Conservation (phyloP, 2,797 vertebrate species). For the Moxostoma hubbsi region DNA sequence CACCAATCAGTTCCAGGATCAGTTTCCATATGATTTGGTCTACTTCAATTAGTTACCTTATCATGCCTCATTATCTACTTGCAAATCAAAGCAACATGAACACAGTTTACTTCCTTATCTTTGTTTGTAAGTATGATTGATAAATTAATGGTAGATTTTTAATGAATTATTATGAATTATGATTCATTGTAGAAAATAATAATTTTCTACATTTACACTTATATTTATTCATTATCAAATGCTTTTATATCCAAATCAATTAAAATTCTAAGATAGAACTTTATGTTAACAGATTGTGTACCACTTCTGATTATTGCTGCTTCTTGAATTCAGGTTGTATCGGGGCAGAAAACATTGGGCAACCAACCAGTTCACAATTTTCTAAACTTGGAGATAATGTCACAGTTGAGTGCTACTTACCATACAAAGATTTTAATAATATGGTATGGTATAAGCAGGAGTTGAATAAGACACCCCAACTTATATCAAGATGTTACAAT, state of each 20-base stretch:
- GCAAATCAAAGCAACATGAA: conserved; percentile 11
- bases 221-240: background rate
- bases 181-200: too few relatives aligned
- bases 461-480: conserved; percentile 10
- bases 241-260: background rate
- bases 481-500: conserved; percentile 8
- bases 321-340: conserved; percentile 28
- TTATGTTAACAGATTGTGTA: background rate
- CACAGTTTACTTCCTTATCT: background rate
- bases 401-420: conserved; percentile 38
- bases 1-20: conserved; percentile 28
- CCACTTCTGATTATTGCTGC: background rate
- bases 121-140: conserved; percentile 32
- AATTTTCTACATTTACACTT: too few relatives aligned
- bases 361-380: conserved; percentile 16
- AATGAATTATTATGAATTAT: too few relatives aligned
- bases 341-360: background rate
- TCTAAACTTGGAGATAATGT: conserved; percentile 11
- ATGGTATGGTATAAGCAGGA: conserved; percentile 45
- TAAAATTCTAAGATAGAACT: background rate
- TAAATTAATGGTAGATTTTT: background rate
- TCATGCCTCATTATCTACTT: background rate
- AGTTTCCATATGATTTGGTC: conserved; percentile 16
- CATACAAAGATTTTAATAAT: conserved; percentile 21
- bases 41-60: background rate